phyloP scores from a whole-genome alignment of 2,797 vertebrate genomes.

The Neostethus bicornis region DNA sequence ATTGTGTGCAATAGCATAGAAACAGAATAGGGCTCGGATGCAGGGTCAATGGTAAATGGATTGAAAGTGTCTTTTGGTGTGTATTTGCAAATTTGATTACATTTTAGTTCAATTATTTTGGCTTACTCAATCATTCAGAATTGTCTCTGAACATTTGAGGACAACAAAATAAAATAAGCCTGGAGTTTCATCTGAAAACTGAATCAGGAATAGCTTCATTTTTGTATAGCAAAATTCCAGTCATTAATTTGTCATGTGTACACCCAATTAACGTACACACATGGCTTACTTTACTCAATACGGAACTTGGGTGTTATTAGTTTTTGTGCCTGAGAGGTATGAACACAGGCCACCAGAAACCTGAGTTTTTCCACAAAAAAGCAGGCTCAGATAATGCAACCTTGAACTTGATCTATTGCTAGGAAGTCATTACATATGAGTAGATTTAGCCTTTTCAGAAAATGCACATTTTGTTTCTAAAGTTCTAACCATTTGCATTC shows the following conservation, averaged over 20 bases:
- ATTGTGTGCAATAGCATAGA: neutral
- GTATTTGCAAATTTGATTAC: neutral
- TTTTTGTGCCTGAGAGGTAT: no score
- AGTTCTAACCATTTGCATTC: neutral
- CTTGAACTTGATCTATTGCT: constrained; percentile 19
- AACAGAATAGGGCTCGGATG: neutral
- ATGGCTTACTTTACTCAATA: no score
- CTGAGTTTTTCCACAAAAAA: constrained; percentile 35
- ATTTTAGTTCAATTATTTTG: neutral
- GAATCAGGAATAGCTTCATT: no score
- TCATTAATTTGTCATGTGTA: no score
- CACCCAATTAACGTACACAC: no score
- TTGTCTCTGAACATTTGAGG: neutral
- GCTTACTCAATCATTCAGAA: neutral
- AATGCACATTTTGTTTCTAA: constrained; percentile 18
- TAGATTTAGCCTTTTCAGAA: constrained; percentile 9
- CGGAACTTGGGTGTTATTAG: no score
- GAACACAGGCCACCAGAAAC: constrained; percentile 17
- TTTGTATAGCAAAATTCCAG: no score
- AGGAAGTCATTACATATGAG: constrained; percentile 37
- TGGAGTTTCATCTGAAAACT: neutral
- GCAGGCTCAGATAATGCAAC: constrained; percentile 33
- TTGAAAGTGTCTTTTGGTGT: neutral
- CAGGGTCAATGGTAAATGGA: neutral
- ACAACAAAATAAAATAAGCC: neutral